Conservation (phyloP, 2,888 invertebrate genomes). For the Euzophera pinguis region DNA sequence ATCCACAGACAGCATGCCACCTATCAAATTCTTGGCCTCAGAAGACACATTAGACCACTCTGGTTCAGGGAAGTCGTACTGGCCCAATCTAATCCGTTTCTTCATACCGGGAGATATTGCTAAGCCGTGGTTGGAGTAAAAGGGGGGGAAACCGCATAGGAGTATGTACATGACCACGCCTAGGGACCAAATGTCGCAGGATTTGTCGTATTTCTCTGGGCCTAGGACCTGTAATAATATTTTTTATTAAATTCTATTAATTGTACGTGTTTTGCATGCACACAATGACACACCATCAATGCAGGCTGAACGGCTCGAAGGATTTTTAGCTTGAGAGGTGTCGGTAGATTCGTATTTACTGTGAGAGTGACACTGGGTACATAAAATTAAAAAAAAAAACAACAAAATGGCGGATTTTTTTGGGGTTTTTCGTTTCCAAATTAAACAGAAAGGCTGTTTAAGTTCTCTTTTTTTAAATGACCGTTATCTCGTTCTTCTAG, state of each 20-base stretch:
- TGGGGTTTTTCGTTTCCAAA: too few species aligned
- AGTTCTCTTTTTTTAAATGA: too few species aligned
- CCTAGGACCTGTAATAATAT: slow-evolving; percentile 88
- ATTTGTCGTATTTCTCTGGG: slow-evolving; percentile 98
- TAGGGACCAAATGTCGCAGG: slow-evolving; percentile 99
- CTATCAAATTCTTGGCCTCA: slow-evolving; percentile 97
- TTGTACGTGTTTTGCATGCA: too few species aligned
- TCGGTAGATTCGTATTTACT: too few species aligned
- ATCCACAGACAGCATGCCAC: slow-evolving; percentile 96
- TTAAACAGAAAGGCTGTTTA: too few species aligned
- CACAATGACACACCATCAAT: too few species aligned
- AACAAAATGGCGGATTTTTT: too few species aligned
- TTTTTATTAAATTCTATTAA: background rate
- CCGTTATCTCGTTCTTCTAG: too few species aligned
- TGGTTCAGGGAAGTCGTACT: slow-evolving; percentile 97
- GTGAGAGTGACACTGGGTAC: too few species aligned
- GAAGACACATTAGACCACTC: slow-evolving; percentile 97
- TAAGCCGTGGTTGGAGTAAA: slow-evolving; percentile 98
- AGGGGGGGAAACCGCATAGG: slow-evolving; percentile 99
- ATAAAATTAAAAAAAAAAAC: too few species aligned
- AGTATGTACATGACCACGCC: slow-evolving; percentile 99
- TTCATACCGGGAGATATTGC: slow-evolving; percentile 99
- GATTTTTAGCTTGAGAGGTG: too few species aligned
- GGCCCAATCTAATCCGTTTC: slow-evolving; percentile 95
- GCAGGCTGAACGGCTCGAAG: too few species aligned